Conservation (phyloP, 2,113 vertebrate genomes). For the Notiomystis cincta region DNA sequence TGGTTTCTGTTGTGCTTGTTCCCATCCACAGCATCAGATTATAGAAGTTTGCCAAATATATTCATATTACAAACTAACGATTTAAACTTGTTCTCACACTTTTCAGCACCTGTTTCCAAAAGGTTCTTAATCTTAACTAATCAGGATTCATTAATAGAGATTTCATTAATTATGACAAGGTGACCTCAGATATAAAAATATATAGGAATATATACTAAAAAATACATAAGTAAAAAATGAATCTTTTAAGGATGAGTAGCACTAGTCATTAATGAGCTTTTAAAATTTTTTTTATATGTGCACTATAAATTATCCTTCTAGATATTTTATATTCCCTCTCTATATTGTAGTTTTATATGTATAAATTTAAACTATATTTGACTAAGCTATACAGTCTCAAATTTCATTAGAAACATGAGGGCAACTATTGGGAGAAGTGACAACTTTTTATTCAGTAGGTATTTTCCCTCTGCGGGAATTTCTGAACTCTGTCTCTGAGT, state of each 20-base stretch:
- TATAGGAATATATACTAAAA: not conserved
- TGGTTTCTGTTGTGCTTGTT: not conserved
- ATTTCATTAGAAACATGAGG: not conserved
- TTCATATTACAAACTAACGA: fast-evolving
- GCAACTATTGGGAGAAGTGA: not conserved
- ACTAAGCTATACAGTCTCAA: not conserved
- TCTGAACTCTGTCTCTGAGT: not conserved
- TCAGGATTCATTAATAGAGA: not conserved
- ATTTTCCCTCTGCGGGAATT: not conserved
- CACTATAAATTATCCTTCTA: not conserved
- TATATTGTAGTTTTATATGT: not conserved
- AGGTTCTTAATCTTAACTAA: not conserved
- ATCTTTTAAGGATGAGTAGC: not conserved
- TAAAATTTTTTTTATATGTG: not conserved
- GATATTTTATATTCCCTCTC: not conserved
- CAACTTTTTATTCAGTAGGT: not conserved
- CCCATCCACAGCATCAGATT: not conserved
- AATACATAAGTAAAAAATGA: not conserved
- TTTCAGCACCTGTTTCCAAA: not conserved
- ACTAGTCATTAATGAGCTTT: not conserved
- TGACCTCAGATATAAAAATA: not conserved
- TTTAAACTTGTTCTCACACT: not conserved
- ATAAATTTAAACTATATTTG: not conserved
- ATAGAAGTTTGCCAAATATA: not conserved
- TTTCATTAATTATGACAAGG: not conserved